Base-by-base conservation (phyloP, 2,888 invertebrate genomes). In the Amphimallon solstitiale region DNA sequence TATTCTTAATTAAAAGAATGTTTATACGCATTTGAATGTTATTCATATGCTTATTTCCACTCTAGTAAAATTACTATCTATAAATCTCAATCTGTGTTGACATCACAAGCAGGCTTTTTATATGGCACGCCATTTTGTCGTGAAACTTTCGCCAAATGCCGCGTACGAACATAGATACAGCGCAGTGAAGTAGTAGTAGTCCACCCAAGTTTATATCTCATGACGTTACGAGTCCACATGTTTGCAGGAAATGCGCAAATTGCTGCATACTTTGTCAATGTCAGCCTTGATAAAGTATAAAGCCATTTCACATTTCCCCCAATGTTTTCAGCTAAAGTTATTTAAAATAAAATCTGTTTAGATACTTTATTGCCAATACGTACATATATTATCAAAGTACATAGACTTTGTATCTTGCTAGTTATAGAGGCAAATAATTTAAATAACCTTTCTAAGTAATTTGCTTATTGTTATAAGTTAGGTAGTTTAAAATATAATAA, bases 51-150 rank as follows among this genome's bases (percentile, higher is more conserved):
- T 21, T 23, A 40, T 43, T 40, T 23, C 56, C 56, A 34, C 35
- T 37, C 48, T 48, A 49, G 15, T 45, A 46, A 45, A 64, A 64
- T 56, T 56, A 46, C 64, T n/a, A 56, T 23, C 54, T 46, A 64
- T 64, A 64, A 64, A 64, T 64, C 64, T 56, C 46, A 29, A 23
- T 64, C 46, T 52, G 56, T 56, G 56, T 64, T 54, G 64, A 56
- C 46, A 54, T 64, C 64, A 56, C 54, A 56, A 64, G 54, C 56
- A 64, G 63, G 54, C 45, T 64, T 64, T 64, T 64, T 64, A 64
- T 54, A 64, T 64, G 56, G 46, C 56, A 43, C 64, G 64, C 56
- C 64, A 64, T 64, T 64, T 64, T 56, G 46, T 49, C 48, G 49
- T 62, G 46, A 38, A 62, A 49, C 49, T 62, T 62, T 62, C 49